Evolutionary conservation across 2,113 vertebrate species (phyloP).

Genomic region (Varanus komodoensis): DNA sequence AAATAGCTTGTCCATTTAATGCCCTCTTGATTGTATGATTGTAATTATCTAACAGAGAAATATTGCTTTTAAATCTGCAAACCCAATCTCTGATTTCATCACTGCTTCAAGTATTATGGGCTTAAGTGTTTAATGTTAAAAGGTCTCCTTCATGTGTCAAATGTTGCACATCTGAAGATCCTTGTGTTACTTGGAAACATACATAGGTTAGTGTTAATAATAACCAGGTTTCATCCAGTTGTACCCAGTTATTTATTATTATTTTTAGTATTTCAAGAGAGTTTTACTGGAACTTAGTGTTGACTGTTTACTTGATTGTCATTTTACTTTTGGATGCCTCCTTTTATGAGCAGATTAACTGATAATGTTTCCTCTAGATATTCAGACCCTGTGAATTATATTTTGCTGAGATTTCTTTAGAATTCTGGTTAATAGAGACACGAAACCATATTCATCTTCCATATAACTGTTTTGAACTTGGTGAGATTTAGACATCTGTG

Average conservation of each 20-base stretch:
- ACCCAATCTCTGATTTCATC: too few relatives aligned
- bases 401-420: not conserved
- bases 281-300: not conserved
- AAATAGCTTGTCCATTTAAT: too few relatives aligned
- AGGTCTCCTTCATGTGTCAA: too few relatives aligned
- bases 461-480: not conserved
- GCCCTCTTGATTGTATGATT: too few relatives aligned
- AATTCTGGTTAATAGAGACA: not conserved
- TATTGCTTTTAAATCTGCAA: too few relatives aligned
- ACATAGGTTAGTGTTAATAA: not conserved
- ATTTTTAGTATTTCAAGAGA: not conserved
- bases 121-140: too few relatives aligned
- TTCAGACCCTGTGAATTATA: not conserved
- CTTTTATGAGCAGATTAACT: not conserved
- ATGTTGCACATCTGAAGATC: too few relatives aligned
- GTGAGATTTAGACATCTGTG: not conserved
- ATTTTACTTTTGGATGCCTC: not conserved
- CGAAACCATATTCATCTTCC: not conserved
- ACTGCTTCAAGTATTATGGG: too few relatives aligned
- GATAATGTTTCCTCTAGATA: conserved; percentile 17
- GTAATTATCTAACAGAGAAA: too few relatives aligned
- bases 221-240: not conserved
- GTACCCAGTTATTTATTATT: not conserved
- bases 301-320: not conserved
- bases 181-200: not conserved